phyloP scores from a whole-genome alignment of 2,888 invertebrate genomes.

The Nomada hirtipes region DNA sequence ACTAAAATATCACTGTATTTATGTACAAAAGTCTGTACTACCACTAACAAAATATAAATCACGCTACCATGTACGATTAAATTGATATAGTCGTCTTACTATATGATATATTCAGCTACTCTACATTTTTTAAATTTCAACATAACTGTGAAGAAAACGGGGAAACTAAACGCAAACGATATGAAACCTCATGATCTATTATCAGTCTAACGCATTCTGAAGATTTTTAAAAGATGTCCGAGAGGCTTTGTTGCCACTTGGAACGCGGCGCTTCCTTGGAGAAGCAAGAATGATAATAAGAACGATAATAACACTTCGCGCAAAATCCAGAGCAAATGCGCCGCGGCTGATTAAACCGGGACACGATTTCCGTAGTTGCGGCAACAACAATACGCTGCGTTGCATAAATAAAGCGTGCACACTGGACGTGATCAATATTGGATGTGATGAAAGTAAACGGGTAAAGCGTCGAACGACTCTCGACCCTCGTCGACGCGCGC shows the following conservation, averaged over 20 bases:
- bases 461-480: slow-evolving; percentile 69
- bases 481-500: slow-evolving; percentile 74
- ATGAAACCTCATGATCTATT: too few relatives aligned
- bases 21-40: too few relatives aligned
- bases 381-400: slow-evolving; percentile 71
- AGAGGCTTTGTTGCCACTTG: not conserved
- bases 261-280: not conserved
- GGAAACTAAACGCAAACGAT: too few relatives aligned
- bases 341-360: slow-evolving; percentile 46
- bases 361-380: slow-evolving; percentile 65
- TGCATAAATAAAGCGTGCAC: slow-evolving; percentile 78
- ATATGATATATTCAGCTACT: too few relatives aligned
- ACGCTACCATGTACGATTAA: too few relatives aligned
- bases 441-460: slow-evolving; percentile 82
- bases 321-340: slow-evolving; percentile 38
- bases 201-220: too few relatives aligned
- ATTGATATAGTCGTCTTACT: too few relatives aligned
- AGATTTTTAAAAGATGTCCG: too few relatives aligned
- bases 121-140: too few relatives aligned
- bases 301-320: not conserved
- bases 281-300: slow-evolving; percentile 7
- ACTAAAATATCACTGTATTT: too few relatives aligned
- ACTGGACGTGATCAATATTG: slow-evolving; percentile 80
- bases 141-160: too few relatives aligned
- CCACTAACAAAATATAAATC: too few relatives aligned